Percentiles rank a stretch among this genome's conserved stretches.
Evolutionary conservation across 23 tunicate species (phyloP).

Genomic region (Diplosoma virens): DNA sequence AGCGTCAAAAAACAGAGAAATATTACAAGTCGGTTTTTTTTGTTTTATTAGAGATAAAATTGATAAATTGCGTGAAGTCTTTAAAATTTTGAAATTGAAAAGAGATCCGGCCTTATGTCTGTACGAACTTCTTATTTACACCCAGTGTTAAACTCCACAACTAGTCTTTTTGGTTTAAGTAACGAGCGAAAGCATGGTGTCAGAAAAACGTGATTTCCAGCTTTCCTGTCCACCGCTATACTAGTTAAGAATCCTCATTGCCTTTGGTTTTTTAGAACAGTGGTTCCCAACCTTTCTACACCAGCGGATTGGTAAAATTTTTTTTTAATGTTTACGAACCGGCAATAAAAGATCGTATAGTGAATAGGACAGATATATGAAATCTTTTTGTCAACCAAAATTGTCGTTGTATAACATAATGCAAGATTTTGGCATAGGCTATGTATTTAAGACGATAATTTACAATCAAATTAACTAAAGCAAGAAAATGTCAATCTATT

Average conservation of each 20-base stretch:
- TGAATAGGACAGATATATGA: not conserved
- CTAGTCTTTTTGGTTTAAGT: no score
- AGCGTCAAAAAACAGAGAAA: conserved; percentile 66
- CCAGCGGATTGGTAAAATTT: not conserved
- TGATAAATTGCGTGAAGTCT: not conserved
- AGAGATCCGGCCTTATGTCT: no score
- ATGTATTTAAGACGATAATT: not conserved
- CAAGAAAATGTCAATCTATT: conserved; percentile 20
- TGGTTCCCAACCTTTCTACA: conserved; percentile 4
- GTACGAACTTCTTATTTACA: no score
- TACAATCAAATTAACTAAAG: not conserved
- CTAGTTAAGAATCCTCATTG: no score
- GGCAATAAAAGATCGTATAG: not conserved
- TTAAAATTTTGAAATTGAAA: no score
- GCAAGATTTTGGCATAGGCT: conserved; percentile 20
- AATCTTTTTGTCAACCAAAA: not conserved
- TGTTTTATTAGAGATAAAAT: not conserved
- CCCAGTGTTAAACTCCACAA: no score
- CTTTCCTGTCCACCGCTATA: no score
- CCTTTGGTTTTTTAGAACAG: conserved; percentile 3
- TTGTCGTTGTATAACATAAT: conserved; percentile 10
- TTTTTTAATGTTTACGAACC: not conserved
- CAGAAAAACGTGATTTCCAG: no score
- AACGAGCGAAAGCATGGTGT: no score
- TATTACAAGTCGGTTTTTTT: conserved; percentile 60